Base-by-base conservation (phyloP, 2,113 vertebrate genomes). In the Aphyosemion australe region DNA sequence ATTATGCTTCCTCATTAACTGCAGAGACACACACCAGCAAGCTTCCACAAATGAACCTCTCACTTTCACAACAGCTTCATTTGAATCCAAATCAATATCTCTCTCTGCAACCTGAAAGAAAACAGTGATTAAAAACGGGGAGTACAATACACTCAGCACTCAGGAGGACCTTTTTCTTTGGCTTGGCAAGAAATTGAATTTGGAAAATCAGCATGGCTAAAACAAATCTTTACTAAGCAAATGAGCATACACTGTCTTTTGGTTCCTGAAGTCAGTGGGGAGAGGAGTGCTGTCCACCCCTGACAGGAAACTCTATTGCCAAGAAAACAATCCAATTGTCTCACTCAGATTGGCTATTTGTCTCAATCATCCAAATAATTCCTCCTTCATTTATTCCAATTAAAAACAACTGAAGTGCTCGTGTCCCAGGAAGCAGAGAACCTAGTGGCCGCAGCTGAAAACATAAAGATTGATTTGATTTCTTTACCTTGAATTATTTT, bases 341-440 rank as follows among this genome's bases (percentile, higher is more conserved):
- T 81, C 72, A 89, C 92, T 87, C 61, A 88, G 86, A 93, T 79
- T 89, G 91, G 93, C 87, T 91, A 83, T 91, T 94, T 92, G 80
- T 91, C 93, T 93, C 86, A 79, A 80, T 88, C 78, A 9, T 72
- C 88, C 42, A 72, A 89, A 89, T 79, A 89, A 92, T 83, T 89
- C 90, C 90, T 88, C 66, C 78, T 78, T 80, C 79, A 91, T 89
- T 85, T 50, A 81, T 93, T 93, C 92, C 93, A 95, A 95, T 94
- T 94, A 94, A 94, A 90, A 89, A 84, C 91, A 78, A 72, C 77
- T 84, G 80, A 84, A 74, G 53, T 34, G 69, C 48, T 55, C 59
- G 70, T 72, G 71, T 84, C 79, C 48, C 12, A 68, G 74, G 68
- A 84, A 85, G 43, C 60, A n/a, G 60, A n/a, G 39, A 65, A 26